Conservation (phyloP, 2,888 invertebrate genomes). For the Scaptomyza polygonia region DNA sequence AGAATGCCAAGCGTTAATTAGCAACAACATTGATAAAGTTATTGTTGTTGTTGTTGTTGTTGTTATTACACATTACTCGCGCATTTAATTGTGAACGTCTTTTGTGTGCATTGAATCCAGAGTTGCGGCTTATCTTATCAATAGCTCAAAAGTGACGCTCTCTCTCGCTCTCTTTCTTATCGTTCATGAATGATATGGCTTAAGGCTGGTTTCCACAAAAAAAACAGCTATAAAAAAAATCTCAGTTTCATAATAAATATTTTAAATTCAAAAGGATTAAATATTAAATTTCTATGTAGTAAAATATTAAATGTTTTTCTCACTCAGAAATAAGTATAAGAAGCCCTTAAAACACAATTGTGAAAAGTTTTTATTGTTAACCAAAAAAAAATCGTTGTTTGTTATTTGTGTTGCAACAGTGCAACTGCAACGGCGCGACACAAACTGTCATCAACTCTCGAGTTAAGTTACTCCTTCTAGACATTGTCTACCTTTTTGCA, state of each 20-base stretch:
- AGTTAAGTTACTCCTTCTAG: background rate
- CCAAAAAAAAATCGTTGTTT: background rate
- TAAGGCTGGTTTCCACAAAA: too few relatives aligned
- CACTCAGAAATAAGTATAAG: too few relatives aligned
- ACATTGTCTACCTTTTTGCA: background rate
- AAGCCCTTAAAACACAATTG: too few relatives aligned
- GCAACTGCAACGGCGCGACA: background rate
- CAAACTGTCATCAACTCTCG: background rate
- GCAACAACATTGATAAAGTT: constrained; percentile 48
- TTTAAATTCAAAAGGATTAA: too few relatives aligned
- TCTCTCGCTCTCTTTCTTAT: background rate
- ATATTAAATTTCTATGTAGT: too few relatives aligned
- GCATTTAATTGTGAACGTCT: constrained; percentile 7
- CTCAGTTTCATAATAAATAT: too few relatives aligned
- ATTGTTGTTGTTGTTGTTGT: background rate
- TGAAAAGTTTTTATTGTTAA: background rate
- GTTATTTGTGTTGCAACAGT: background rate
- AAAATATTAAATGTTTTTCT: too few relatives aligned
- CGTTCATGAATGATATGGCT: too few relatives aligned
- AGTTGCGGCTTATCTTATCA: constrained; percentile 17
- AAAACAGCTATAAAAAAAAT: too few relatives aligned
- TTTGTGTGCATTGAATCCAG: constrained; percentile 2
- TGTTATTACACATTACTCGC: too few relatives aligned
- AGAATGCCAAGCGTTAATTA: constrained; percentile 38
- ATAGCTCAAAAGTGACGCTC: constrained; percentile 3